Evolutionary conservation across 2,888 invertebrate genomes (phyloP).

Genomic region (Mimachlamys varia): DNA sequence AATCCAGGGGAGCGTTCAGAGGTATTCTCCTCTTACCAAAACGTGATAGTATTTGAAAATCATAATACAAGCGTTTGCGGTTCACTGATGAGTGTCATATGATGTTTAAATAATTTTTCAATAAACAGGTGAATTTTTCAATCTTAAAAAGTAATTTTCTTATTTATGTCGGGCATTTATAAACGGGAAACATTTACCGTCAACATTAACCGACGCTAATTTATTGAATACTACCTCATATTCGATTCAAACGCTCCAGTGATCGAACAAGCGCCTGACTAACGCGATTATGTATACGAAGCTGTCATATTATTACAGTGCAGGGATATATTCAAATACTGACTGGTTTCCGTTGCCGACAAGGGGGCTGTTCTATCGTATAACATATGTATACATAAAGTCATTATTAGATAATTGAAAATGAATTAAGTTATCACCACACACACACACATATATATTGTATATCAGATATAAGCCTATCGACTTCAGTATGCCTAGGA

Average conservation of each 20-base stretch:
- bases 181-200: neutral
- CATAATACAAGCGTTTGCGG: neutral
- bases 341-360: neutral
- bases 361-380: neutral
- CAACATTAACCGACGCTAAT: neutral
- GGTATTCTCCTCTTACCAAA: neutral
- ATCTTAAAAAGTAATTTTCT: constrained; percentile 1
- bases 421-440: neutral
- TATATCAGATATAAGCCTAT: too few species aligned
- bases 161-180: neutral
- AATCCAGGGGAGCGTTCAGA: neutral
- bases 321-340: neutral
- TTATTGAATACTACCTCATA: neutral
- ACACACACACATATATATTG: neutral
- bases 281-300: neutral
- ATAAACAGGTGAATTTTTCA: constrained; percentile 16
- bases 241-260: constrained; percentile 18
- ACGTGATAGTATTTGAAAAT: constrained; percentile 12
- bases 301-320: neutral
- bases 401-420: neutral
- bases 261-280: constrained; percentile 6
- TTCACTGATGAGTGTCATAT: constrained; percentile 19
- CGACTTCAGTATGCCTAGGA: neutral
- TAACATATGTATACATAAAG: neutral
- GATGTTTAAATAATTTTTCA: neutral